Conservation (phyloP, 1,140 invertebrate species). For the Trigoniulus corallinus region DNA sequence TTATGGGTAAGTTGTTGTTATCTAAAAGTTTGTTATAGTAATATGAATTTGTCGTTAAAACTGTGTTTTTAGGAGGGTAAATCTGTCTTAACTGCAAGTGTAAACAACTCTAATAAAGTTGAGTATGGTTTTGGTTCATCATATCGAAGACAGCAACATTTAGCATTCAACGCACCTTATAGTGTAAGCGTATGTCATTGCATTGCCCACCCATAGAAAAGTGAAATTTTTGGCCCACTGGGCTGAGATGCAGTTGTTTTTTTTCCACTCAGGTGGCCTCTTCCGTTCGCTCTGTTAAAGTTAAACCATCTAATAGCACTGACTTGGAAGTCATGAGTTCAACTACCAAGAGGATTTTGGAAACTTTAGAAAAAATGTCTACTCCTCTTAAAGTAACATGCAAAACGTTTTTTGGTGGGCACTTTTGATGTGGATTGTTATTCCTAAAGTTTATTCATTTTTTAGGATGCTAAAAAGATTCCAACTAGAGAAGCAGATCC, state of each 20-base stretch:
- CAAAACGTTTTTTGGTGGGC: background rate
- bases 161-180: background rate
- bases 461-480: slow-evolving; percentile 24
- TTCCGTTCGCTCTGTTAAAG: background rate
- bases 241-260: background rate
- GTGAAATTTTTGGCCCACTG: background rate
- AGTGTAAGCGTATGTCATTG: background rate
- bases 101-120: background rate
- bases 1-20: background rate
- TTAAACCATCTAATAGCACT: slow-evolving; percentile 7
- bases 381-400: slow-evolving; percentile 21
- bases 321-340: slow-evolving; percentile 24
- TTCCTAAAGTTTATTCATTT: slow-evolving; percentile 4
- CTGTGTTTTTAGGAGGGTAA: background rate
- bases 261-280: background rate
- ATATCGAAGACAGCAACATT: background rate
- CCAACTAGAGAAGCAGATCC: slow-evolving; percentile 11
- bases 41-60: background rate
- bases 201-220: no score
- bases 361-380: slow-evolving; percentile 26
- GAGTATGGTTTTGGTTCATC: background rate
- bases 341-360: slow-evolving; percentile 25
- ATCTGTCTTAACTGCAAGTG: background rate
- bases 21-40: background rate
- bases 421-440: background rate